These are phyloP conservation scores for Monopis laevigella DNA, from an alignment of 2,888 invertebrate genomes.

Conservation along the genomic window DNA sequence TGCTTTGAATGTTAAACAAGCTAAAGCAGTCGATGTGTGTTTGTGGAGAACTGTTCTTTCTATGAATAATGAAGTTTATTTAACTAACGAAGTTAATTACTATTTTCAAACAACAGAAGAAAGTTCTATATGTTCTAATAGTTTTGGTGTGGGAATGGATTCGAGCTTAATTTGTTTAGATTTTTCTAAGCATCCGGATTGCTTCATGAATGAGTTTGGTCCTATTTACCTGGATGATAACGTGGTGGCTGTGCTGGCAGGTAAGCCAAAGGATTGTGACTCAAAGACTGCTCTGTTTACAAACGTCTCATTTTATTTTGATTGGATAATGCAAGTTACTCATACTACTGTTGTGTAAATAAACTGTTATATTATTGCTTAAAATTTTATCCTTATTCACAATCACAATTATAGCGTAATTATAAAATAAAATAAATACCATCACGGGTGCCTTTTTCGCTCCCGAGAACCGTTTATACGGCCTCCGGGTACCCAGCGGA, in stretches of 20 bases:
- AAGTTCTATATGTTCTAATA: neutral
- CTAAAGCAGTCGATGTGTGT: conserved; percentile 26
- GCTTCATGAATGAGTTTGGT: conserved; percentile 50
- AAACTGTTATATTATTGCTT: too few relatives aligned
- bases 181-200: conserved; percentile 36
- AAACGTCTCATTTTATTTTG: conserved; percentile 27
- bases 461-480: too few relatives aligned
- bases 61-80: conserved; percentile 40
- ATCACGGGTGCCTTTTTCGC: too few relatives aligned
- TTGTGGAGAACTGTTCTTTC: conserved; percentile 50
- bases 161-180: conserved; percentile 40
- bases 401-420: too few relatives aligned
- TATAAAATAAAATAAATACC: too few relatives aligned
- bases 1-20: conserved; percentile 28
- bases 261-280: conserved; percentile 40
- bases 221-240: conserved; percentile 38
- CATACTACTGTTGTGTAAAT: too few relatives aligned
- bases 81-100: conserved; percentile 38
- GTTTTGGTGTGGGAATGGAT: conserved; percentile 23
- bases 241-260: conserved; percentile 37
- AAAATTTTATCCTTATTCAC: too few relatives aligned
- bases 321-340: conserved; percentile 28
- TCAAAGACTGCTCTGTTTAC: conserved; percentile 28
- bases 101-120: neutral
- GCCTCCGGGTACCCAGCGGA: too few relatives aligned